Conservation (phyloP, 1,140 invertebrate species). For the Galleria mellonella region DNA sequence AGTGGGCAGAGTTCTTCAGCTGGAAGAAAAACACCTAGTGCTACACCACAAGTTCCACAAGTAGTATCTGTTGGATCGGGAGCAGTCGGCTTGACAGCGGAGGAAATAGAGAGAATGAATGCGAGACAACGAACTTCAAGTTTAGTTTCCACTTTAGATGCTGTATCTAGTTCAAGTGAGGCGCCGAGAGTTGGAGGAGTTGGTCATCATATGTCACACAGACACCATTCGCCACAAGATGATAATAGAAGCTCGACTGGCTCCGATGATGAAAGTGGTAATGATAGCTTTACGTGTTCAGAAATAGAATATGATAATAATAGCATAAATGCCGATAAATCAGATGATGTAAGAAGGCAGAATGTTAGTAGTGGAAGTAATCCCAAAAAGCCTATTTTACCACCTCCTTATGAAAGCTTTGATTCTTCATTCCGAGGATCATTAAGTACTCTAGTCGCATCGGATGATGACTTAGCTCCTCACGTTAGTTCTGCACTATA, state of each 20-base stretch:
- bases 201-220: slow-evolving; percentile 77
- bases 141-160: slow-evolving; percentile 93
- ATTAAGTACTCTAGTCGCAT: slow-evolving; percentile 92
- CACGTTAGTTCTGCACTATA: slow-evolving; percentile 83
- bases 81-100: slow-evolving; percentile 90
- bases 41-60: slow-evolving; percentile 76
- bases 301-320: slow-evolving; percentile 98
- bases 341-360: slow-evolving; percentile 77
- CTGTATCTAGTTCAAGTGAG: slow-evolving; percentile 93
- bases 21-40: slow-evolving; percentile 79
- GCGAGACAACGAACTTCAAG: slow-evolving; percentile 89
- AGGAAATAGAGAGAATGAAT: slow-evolving; percentile 94
- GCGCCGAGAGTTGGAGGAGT: slow-evolving; percentile 80
- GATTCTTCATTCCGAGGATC: slow-evolving; percentile 95
- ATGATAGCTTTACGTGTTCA: slow-evolving; percentile 98
- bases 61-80: slow-evolving; percentile 76
- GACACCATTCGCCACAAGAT: slow-evolving; percentile 81
- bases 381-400: slow-evolving; percentile 79
- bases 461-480: slow-evolving; percentile 90
- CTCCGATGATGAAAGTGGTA: slow-evolving; percentile 94
- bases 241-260: slow-evolving; percentile 86
- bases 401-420: slow-evolving; percentile 91
- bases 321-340: slow-evolving; percentile 86
- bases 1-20: slow-evolving; percentile 88
- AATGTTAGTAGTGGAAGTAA: slow-evolving; percentile 75